Percentiles rank a stretch among this genome's conserved stretches.
These are phyloP conservation scores for Percopsis omiscomaycus DNA, from an alignment of 2,797 vertebrate species.

Conservation along the genomic window DNA sequence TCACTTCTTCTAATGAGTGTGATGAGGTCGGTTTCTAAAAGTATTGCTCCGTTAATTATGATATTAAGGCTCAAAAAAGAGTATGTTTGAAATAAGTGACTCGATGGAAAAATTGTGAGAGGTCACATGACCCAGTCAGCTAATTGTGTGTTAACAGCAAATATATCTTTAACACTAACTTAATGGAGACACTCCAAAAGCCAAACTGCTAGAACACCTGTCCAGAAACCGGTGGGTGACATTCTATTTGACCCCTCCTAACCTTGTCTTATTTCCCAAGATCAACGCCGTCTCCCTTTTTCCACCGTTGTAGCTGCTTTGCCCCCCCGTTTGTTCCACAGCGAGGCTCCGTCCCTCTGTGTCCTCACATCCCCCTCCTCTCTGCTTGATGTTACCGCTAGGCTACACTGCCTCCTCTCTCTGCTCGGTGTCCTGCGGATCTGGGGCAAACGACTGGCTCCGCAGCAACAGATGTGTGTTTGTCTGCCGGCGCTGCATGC, in stretches of 20 bases:
- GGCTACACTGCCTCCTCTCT: constrained; percentile 76
- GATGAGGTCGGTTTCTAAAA: too few relatives aligned
- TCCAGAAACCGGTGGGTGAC: too few relatives aligned
- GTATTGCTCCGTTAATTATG: too few relatives aligned
- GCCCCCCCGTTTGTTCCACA: constrained; percentile 5
- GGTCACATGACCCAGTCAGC: too few relatives aligned
- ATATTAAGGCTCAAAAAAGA: too few relatives aligned
- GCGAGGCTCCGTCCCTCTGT: constrained; percentile 14
- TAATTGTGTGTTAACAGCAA: too few relatives aligned
- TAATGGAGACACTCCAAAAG: too few relatives aligned
- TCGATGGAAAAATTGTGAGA: too few relatives aligned
- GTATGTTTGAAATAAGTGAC: too few relatives aligned
- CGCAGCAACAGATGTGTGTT: constrained; percentile 73
- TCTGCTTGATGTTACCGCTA: constrained; percentile 70
- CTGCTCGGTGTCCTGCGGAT: constrained; percentile 51
- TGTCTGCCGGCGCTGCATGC: constrained; percentile 60
- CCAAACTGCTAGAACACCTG: too few relatives aligned
- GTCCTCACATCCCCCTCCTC: constrained; percentile 20
- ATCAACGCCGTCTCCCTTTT: neutral
- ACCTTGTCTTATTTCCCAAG: constrained; percentile 3
- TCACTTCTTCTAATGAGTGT: too few relatives aligned
- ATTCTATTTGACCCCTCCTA: neutral
- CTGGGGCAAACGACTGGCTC: constrained; percentile 63
- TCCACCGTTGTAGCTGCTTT: constrained; percentile 6
- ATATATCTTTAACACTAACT: too few relatives aligned